Base-by-base conservation (phyloP, 2,888 invertebrate species). In the Archaeoteleia sp. region DNA sequence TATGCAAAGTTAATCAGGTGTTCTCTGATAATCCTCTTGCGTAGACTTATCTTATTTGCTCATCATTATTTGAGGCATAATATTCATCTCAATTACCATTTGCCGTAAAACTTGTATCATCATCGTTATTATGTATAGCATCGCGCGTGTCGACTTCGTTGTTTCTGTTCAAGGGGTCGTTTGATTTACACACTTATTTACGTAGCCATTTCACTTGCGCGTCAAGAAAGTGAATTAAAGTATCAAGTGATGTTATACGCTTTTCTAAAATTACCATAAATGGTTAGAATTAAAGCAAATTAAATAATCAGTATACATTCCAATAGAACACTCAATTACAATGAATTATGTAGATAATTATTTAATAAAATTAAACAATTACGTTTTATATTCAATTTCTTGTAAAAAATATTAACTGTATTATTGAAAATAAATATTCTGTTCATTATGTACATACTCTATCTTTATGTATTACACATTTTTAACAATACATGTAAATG, bases 21-120 rank as follows among this genome's bases (percentile, higher is more conserved):
- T n/a, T 32, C 32, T 15, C 32, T 34, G 46, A 23, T 48, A n/a
- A 29, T 29, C 4, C n/a, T 6, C 2, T 29, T 29, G 29, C n/a
- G n/a, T n/a, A 29, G 2, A 7, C 25, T 30, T 13, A 25, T 45
- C 12, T 42, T 10, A 20, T 42, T 49, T 60, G 40, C 34, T 43
- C 35, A 20, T 9, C 45, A 2, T 20, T 32, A 34, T 15, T 34
- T 20, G 13, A 48, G 10, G 48, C 12, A 13, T 17, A 4, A n/a
- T n/a, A n/a, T 27, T 17, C 37, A 25, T 51, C 40, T 46, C 48
- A 57, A 48, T 51, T 34, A 13, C 51, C 54, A 54, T 62, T 54
- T 42, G 34, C 54, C 40, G 15, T 34, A 39, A 35, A 54, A 48
- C 48, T 48, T 48, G 9, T 35, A 54, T 62, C 40, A 54, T 27